Base-by-base conservation (phyloP, 2,797 vertebrate species). In the Pterois miles region DNA sequence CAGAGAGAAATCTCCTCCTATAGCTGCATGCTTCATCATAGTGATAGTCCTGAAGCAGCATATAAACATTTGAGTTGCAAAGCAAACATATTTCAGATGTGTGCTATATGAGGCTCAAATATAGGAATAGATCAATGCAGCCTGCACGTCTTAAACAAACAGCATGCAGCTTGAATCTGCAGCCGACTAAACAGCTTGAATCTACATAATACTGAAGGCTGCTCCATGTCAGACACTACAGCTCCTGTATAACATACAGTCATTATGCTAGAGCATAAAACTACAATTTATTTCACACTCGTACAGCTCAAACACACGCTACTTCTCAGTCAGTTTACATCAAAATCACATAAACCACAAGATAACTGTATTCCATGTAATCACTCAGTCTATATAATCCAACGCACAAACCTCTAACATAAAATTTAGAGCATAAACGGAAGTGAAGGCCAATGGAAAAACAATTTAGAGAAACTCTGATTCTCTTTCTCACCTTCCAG, bases 401-500 rank as follows among this genome's bases (percentile, higher is more conserved):
- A 59, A 38, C 9, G 27, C 62, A 63, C 25, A 68, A 85, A 62
- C 63, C 70, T 69, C 80, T 38, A 75, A 79, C 62, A 62, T 71
- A 85, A 84, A 89, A 73, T 81, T 83, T 64, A 79, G 65, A 67
- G 60, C 63, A 71, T 65, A 62, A 72, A 77, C n/a, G 25, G 59
- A 60, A 53, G 76, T 27, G 40, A 84, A 71, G 76, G 79, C 43
- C 6, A 23, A 80, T 34, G 62, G 64, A 83, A 84, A 78, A 81
- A 85, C 64, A 74, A 84, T 11, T 48, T 78, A 85, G 60, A 66
- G 71, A 29, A n/a, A 69, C 40, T 40, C 63, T 71, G 63, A 60
- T 63, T 53, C 48, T 71, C 52, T 62, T 53, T 82, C 97, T 97
- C 94, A 99, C 98, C 97, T 95, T 97, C 96, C 75, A 99, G 96